Evolutionary conservation across 1,140 invertebrate species (phyloP), one percentile per base, ranked within the genome.

Genomic region (Sarcophaga peregrina): DNA sequence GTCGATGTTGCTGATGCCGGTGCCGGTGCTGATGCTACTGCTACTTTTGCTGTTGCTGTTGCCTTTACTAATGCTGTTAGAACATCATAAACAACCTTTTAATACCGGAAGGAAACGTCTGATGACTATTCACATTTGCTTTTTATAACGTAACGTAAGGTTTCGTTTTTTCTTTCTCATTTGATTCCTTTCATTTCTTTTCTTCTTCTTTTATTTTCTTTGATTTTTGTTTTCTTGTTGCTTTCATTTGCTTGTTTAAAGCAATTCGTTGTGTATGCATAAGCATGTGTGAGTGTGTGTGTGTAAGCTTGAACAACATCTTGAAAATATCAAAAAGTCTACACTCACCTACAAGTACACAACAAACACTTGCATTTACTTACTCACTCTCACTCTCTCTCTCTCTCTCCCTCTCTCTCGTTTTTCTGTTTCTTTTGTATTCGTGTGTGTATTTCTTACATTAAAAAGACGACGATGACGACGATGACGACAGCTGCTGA

Each of bases 61-160:
- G 25, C 25, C 25, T 37, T 37, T 68, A 68, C 9, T 7, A 20
- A 68, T 20, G 62, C 20, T 78, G 17, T 6, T 10, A 10, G 75
- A 78, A 78, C 75, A 78, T 78, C 75, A 78, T 78, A 78, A 78
- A 78, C 75, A 78, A 78, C 47, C 75, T 78, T n/a, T 68, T 78
- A 78, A 78, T 78, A 78, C 75, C 75, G 75, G 75, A 78, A 78
- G 75, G 75, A 78, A 78, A 78, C 75, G 75, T 78, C 75, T 78
- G 75, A 78, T 78, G 75, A 78, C 75, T 78, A 78, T 78, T 78
- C 75, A 78, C 75, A 78, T 78, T 78, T 78, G 75, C 75, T 45
- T 25, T 25, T 15, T 52, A 17, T 37, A 37, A 37, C 25, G 25
- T 37, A n/a, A n/a, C n/a, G n/a, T n/a, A n/a, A n/a, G n/a, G n/a